Evolutionary conservation across 2,797 vertebrate genomes (phyloP).

Genomic region (Betta splendens): DNA sequence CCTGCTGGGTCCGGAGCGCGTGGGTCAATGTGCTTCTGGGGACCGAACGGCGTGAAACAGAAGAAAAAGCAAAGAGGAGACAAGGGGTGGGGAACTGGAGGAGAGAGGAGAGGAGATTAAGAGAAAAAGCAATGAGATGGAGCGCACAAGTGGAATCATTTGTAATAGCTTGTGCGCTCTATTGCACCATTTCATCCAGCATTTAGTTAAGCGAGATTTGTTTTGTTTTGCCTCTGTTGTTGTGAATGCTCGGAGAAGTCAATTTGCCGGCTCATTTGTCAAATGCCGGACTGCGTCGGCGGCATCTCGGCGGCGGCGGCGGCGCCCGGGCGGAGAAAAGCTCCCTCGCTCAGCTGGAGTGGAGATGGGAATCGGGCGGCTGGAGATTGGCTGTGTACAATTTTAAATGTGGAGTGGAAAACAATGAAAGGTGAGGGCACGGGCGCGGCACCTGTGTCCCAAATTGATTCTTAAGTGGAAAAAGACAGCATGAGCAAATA

Average conservation of each 20-base stretch:
- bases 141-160: conserved; percentile 57
- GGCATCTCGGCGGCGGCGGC: conserved; percentile 55
- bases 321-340: conserved; percentile 61
- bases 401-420: conserved; percentile 69
- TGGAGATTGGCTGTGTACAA: conserved; percentile 60
- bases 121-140: conserved; percentile 53
- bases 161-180: conserved; percentile 64
- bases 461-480: conserved; percentile 75
- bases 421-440: conserved; percentile 68
- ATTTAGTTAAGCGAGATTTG: conserved; percentile 76
- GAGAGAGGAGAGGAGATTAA: conserved; percentile 49
- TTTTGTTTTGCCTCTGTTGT: conserved; percentile 71
- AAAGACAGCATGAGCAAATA: conserved; percentile 36
- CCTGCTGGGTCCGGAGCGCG: conserved; percentile 67
- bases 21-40: conserved; percentile 78
- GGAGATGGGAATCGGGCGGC: conserved; percentile 57
- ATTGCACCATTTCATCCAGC: conserved; percentile 73
- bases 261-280: conserved; percentile 82
- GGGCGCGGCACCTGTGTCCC: conserved; percentile 50
- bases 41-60: conserved; percentile 49
- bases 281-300: conserved; percentile 68
- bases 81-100: not conserved
- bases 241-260: conserved; percentile 65
- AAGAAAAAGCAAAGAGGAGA: conserved; percentile 20
- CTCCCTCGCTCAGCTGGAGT: conserved; percentile 54